phyloP scores from a whole-genome alignment of 2,113 vertebrate genomes.

The Phycodurus eques region DNA sequence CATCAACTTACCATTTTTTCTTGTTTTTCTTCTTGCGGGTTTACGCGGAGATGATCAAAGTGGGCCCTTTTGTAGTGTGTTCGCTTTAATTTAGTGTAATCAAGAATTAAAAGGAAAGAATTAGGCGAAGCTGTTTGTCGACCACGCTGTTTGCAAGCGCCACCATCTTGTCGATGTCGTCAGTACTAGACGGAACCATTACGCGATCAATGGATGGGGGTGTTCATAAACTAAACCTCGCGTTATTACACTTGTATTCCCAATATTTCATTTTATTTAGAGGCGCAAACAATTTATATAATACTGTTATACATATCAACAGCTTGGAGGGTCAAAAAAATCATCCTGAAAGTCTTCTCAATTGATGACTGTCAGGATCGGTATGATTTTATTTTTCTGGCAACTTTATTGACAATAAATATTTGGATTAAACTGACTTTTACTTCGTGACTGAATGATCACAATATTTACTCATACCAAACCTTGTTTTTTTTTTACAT shows the following conservation, averaged over 20 bases:
- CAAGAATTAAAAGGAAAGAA: neutral
- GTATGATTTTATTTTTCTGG: constrained; percentile 5
- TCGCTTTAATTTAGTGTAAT: neutral
- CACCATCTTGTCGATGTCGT: neutral
- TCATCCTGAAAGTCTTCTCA: neutral
- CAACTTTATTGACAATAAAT: constrained; percentile 1
- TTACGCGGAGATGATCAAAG: neutral
- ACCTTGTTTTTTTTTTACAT: no score
- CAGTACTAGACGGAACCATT: constrained; percentile 52
- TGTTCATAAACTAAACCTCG: neutral
- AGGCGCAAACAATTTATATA: neutral
- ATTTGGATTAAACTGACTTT: neutral
- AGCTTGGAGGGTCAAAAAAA: no score
- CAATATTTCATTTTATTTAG: neutral
- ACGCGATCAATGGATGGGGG: fast-evolving
- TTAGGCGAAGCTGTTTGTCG: neutral
- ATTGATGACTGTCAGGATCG: neutral
- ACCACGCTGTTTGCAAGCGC: neutral
- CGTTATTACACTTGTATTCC: neutral
- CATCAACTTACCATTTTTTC: constrained; percentile 52
- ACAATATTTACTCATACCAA: neutral
- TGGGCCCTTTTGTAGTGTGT: neutral
- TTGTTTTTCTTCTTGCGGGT: neutral
- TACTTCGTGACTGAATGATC: no score
- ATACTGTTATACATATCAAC: neutral